phyloP scores from a whole-genome alignment of 2,797 vertebrate genomes.

The Bothrops alternatus region DNA sequence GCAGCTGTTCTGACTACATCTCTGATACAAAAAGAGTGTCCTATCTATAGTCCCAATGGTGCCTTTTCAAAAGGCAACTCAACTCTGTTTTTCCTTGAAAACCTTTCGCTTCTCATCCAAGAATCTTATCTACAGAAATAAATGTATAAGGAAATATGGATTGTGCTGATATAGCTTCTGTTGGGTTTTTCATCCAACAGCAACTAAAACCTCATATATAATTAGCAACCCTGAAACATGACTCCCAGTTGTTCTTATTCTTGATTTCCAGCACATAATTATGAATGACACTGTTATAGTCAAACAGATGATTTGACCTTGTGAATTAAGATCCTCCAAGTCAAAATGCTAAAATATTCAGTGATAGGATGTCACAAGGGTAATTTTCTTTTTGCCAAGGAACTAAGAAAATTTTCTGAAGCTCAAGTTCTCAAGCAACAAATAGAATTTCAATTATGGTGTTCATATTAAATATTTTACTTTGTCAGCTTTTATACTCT shows the following conservation, averaged over 20 bases:
- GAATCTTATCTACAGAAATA: neutral
- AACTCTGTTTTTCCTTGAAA: neutral
- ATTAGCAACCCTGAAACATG: neutral
- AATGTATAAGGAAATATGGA: neutral
- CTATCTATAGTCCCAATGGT: neutral
- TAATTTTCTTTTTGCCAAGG: neutral
- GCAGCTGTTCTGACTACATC: neutral
- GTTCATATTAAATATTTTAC: neutral
- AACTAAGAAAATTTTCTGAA: neutral
- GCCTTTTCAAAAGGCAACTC: neutral
- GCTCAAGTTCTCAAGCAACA: neutral
- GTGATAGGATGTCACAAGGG: rapidly evolving
- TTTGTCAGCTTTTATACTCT: neutral
- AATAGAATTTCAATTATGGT: slow-evolving; percentile 10
- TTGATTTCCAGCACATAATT: neutral
- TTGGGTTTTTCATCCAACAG: neutral
- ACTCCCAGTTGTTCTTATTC: neutral
- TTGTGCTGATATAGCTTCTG: neutral
- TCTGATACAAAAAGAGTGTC: neutral
- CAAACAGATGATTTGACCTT: neutral
- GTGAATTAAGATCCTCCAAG: neutral
- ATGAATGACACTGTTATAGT: neutral
- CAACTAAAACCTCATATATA: neutral
- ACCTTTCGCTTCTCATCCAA: neutral
- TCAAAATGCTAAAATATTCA: neutral